phyloP scores from a whole-genome alignment of 2,888 invertebrate species.

The Protodeltote pygarga region DNA sequence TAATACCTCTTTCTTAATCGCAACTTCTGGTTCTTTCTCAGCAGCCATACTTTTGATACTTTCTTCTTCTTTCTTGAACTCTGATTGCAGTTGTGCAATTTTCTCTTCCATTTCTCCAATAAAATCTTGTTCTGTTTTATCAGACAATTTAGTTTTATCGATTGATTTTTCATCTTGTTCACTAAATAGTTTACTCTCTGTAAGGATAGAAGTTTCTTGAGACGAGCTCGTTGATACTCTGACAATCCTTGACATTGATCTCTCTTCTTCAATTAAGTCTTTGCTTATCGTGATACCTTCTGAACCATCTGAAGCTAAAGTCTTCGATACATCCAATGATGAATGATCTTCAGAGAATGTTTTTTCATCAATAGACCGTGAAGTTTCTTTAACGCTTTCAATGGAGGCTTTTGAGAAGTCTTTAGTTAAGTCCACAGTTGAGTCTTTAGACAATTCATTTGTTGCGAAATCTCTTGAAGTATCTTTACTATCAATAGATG shows the following conservation, averaged over 20 bases:
- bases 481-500: conserved; percentile 83
- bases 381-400: conserved; percentile 81
- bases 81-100: conserved; percentile 64
- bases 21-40: conserved; percentile 30
- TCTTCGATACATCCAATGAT: conserved; percentile 82
- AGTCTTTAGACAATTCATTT: conserved; percentile 82
- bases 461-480: conserved; percentile 83
- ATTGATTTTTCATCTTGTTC: conserved; percentile 72
- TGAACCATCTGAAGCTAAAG: conserved; percentile 81
- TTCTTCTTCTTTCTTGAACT: conserved; percentile 65
- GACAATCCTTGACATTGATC: conserved; percentile 69
- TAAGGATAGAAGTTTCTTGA: conserved; percentile 77
- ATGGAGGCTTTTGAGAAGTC: conserved; percentile 81
- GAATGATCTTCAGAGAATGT: conserved; percentile 84
- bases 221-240: conserved; percentile 74
- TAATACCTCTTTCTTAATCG: conserved; percentile 34
- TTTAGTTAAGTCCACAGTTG: conserved; percentile 80
- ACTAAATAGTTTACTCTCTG: conserved; percentile 78
- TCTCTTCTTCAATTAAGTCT: conserved; percentile 77
- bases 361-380: conserved; percentile 81
- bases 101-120: conserved; percentile 68
- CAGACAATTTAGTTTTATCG: conserved; percentile 63
- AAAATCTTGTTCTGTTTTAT: conserved; percentile 65
- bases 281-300: conserved; percentile 76
- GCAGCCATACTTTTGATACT: conserved; percentile 36